Conservation (phyloP, 92 coral and sea anemone species). For the Parazoanthus atlanticus region DNA sequence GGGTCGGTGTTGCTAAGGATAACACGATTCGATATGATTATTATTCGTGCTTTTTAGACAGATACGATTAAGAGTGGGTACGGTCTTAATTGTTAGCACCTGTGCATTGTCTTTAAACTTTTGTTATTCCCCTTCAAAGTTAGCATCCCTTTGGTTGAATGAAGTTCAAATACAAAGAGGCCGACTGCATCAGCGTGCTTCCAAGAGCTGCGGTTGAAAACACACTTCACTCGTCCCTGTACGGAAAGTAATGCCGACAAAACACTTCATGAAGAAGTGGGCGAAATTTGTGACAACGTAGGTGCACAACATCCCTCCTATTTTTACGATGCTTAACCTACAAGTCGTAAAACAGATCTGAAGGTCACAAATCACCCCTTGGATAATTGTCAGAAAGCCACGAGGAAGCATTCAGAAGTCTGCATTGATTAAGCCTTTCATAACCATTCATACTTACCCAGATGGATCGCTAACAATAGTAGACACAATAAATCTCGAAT, state of each 20-base stretch:
- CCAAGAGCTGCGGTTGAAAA: slow-evolving; percentile 13
- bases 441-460: slow-evolving; percentile 45
- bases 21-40: slow-evolving; percentile 69
- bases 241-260: neutral
- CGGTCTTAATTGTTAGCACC: slow-evolving; percentile 90
- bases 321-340: neutral
- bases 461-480: slow-evolving; percentile 38
- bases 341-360: neutral
- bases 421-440: slow-evolving; percentile 36
- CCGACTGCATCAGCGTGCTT: slow-evolving; percentile 27
- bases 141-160: slow-evolving; percentile 31
- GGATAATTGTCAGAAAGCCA: neutral
- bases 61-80: slow-evolving; percentile 80
- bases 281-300: neutral
- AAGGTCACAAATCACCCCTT: slow-evolving; percentile 7
- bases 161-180: slow-evolving; percentile 32
- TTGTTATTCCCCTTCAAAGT: slow-evolving; percentile 57
- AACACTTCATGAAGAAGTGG: neutral
- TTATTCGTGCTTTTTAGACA: slow-evolving; percentile 69
- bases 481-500: slow-evolving; percentile 21
- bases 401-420: slow-evolving; percentile 37
- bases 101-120: slow-evolving; percentile 89
- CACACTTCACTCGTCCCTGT: slow-evolving; percentile 12
- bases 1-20: slow-evolving; percentile 84
- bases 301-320: neutral